Base-by-base conservation (phyloP, 2,888 invertebrate species). In the Leptopterna dolabrata region DNA sequence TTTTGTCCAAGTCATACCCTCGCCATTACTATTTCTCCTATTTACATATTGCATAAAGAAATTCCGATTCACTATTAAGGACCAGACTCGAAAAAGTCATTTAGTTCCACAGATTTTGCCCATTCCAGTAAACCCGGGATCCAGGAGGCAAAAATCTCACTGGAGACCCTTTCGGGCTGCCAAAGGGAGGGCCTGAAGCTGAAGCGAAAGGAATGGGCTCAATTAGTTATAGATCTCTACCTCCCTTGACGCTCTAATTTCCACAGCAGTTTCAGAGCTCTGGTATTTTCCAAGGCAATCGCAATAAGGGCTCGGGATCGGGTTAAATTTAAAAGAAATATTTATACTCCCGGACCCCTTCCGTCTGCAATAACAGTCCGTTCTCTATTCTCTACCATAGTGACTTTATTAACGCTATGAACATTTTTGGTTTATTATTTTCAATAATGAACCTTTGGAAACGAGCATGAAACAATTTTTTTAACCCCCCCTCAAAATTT, bases 221-320 rank as follows among this genome's bases (percentile, higher is more conserved):
- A 55, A 55, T 55, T 55, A 55, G 55, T 55, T n/a, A 55, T 55
- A 55, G 55, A 55, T 55, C 16, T 16, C 55, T 19, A 16, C n/a
- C n/a, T 16, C 16, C 51, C 51, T 51, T 19, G 55, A 19, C 16
- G 55, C 55, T 55, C 55, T 55, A 55, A 55, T 55, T 55, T 55
- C 55, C 55, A 55, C 55, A 55, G 55, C 55, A 55, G 55, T 55
- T 55, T 55, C 55, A 55, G 55, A 16, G 55, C 55, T n/a, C 55
- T 55, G 55, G 55, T 55, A 55, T 55, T 55, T 55, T 55, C 55
- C n/a, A n/a, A n/a, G 55, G 55, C 55, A 55, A 55, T 55, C 55
- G 55, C 55, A 55, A 55, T 55, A 55, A 55, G 19, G 55, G 55
- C 55, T 55, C n/a, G 55, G 55, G 7, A 55, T n/a, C 55, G 55